Conservation (phyloP, 2,888 invertebrate species). For the Caenorhabditis sinica region DNA sequence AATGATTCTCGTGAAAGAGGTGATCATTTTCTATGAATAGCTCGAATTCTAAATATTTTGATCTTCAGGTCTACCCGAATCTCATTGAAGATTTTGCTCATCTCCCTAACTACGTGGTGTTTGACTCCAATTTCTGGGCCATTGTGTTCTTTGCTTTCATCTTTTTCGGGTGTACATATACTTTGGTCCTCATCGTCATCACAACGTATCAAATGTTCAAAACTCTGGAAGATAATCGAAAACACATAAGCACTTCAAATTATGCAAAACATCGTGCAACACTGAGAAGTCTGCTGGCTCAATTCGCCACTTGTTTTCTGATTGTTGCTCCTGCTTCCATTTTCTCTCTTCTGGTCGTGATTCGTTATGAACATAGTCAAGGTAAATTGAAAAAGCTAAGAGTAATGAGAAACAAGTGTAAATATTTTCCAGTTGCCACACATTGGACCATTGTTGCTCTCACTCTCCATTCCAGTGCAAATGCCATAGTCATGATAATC, state of each 20-base stretch:
- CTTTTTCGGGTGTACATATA: conserved; percentile 52
- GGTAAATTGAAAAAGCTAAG: conserved; percentile 3
- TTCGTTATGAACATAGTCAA: conserved; percentile 48
- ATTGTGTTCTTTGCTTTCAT: conserved; percentile 58
- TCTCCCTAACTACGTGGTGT: conserved; percentile 55
- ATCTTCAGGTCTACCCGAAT: conserved; percentile 49
- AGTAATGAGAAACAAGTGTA: too few relatives aligned
- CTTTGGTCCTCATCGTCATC: conserved; percentile 38
- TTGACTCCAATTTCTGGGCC: conserved; percentile 59
- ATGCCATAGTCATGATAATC: conserved; percentile 57
- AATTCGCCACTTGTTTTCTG: conserved; percentile 52
- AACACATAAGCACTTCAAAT: conserved; percentile 45
- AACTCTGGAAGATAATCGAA: conserved; percentile 45
- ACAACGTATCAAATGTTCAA: conserved; percentile 57
- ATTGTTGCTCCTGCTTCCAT: conserved; percentile 50
- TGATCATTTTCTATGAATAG: not conserved
- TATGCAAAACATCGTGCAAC: conserved; percentile 58
- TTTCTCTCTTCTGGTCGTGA: conserved; percentile 51
- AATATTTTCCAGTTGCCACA: conserved; percentile 46
- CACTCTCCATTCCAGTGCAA: conserved; percentile 51
- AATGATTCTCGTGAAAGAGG: conserved; percentile 41
- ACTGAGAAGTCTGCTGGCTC: conserved; percentile 50
- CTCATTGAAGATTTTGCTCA: conserved; percentile 26
- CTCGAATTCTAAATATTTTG: not conserved
- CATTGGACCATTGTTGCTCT: conserved; percentile 51